Percentiles rank a stretch among this genome's conserved stretches.
Conservation (phyloP, 1,140 invertebrate species). For the Drosophila nannoptera region DNA sequence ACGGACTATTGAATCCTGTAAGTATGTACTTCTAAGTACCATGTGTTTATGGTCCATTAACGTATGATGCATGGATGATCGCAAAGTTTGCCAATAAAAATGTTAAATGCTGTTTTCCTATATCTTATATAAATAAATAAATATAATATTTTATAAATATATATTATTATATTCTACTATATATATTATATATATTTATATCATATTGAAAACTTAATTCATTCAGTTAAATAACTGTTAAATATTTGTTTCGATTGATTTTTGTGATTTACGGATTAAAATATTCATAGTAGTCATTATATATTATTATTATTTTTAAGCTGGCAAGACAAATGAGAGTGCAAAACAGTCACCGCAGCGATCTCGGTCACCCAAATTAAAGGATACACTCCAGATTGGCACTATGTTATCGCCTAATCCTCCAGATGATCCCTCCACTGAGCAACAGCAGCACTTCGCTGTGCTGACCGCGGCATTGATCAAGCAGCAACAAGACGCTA, state of each 20-base stretch:
- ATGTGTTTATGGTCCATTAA: too few species aligned
- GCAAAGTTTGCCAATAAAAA: too few species aligned
- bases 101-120: too few species aligned
- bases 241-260: too few species aligned
- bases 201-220: too few species aligned
- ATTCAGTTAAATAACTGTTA: too few species aligned
- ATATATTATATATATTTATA: too few species aligned
- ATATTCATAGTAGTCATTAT: neutral
- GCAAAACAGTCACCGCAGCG: neutral
- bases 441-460: conserved; percentile 56
- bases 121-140: too few species aligned
- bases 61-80: too few species aligned
- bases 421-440: conserved; percentile 16
- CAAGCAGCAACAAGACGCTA: conserved; percentile 60
- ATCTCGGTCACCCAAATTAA: conserved; percentile 13
- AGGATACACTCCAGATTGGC: conserved; percentile 19
- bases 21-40: neutral
- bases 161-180: too few species aligned
- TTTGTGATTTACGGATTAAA: too few species aligned
- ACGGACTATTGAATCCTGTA: conserved; percentile 32
- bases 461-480: conserved; percentile 49
- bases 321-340: conserved; percentile 12
- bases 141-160: too few species aligned
- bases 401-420: conserved; percentile 23
- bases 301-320: conserved; percentile 1